Evolutionary conservation across 2,888 invertebrate genomes (phyloP), one percentile per base, ranked within the genome.

Genomic region (Agonopterix subpropinquella): DNA sequence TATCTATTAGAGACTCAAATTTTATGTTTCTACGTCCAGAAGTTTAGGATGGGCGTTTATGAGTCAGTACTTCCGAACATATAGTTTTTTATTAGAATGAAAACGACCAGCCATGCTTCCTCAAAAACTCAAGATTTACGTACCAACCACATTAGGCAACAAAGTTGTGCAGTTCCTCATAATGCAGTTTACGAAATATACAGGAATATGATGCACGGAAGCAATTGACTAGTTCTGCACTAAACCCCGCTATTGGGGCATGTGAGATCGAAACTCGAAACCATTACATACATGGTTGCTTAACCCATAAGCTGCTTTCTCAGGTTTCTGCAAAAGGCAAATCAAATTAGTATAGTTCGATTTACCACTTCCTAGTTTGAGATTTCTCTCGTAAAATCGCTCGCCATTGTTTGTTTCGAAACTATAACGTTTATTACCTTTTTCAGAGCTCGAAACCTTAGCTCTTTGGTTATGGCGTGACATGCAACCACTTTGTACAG

Each of bases 331-430:
- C 75, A 76, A 77, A 80, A 77, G 82, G 83, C 69, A 70, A 79
- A 77, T 72, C 80, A 74, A 83, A 85, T 84, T 82, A 80, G 80
- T 77, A 65, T 69, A 67, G 66, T 70, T 73, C 69, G 71, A 75
- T 77, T 76, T 78, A 13, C 42, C 41, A 13, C 45, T 52, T 52
- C 52, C 52, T 49, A 15, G 41, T 44, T 36, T 11, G 11, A 35
- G 45, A 47, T 52, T 64, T 60, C 57, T 55, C 61, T 60, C 59
- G 59, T 63, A 58, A 62, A 58, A 54, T 54, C 56, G 49, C 56
- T 18, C 52, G 49, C 64, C 51, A 64, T 68, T 67, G 67, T 61
- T 68, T 67, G 66, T 61, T 70, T 64, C 64, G 58, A 61, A 67
- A 65, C 56, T 13, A 43, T 75, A 73, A 74, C 70, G 73, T 66